A percentile compares a stretch with the other conserved stretches of the same genome.
phyloP scores from a whole-genome alignment of 2,113 vertebrate species.

The Microcebus lehilahytsara region DNA sequence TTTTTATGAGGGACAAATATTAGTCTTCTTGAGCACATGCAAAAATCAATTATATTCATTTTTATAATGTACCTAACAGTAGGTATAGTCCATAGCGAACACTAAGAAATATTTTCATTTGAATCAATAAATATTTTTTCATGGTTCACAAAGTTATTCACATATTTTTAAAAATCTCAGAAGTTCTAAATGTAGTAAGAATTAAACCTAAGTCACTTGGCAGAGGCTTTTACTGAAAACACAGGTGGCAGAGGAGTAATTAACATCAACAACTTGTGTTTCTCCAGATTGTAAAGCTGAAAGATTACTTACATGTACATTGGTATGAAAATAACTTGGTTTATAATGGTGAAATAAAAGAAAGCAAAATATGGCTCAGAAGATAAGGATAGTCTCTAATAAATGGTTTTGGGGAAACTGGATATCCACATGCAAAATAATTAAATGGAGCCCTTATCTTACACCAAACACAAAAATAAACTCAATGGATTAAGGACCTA shows the following conservation, averaged over 20 bases:
- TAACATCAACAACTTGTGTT: conserved; percentile 51
- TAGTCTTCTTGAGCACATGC: background rate
- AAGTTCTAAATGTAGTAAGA: background rate
- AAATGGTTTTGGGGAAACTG: background rate
- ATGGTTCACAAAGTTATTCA: background rate
- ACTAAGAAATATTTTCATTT: conserved; percentile 20
- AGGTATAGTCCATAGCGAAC: background rate
- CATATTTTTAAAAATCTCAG: background rate
- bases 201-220: conserved; percentile 46
- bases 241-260: conserved; percentile 54
- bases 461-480: background rate
- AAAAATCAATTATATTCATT: background rate
- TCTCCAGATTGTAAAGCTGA: conserved; percentile 40
- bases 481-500: background rate
- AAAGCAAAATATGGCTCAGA: background rate
- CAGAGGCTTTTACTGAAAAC: conserved; percentile 49
- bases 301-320: conserved; percentile 6
- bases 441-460: background rate
- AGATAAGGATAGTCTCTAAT: background rate
- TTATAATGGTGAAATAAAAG: background rate
- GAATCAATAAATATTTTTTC: conserved; percentile 42
- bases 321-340: conserved; percentile 33
- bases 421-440: background rate
- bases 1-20: background rate
- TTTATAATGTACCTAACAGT: background rate